These are phyloP conservation scores for Aurelia coerulea DNA, from an alignment of 30 jellyfish, hydroid and myxozoan species.

Conservation along the genomic window DNA sequence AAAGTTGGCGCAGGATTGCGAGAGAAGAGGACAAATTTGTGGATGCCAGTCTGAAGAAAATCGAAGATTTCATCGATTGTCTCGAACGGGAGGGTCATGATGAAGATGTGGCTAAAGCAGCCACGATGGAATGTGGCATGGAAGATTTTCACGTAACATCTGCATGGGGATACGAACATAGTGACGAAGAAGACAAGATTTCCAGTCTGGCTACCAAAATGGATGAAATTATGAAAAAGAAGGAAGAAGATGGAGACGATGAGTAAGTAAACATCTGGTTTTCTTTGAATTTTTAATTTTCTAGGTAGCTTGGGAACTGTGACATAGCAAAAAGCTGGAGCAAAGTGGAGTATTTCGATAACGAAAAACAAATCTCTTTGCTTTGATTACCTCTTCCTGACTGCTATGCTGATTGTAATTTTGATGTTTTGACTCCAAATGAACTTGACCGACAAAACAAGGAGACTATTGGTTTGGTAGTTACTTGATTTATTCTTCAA, in stretches of 20 bases:
- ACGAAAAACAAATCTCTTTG: too few species aligned
- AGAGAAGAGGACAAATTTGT: slow-evolving; percentile 47
- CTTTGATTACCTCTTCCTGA: too few species aligned
- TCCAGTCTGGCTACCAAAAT: slow-evolving; percentile 37
- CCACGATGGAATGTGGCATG: slow-evolving; percentile 44
- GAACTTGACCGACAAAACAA: too few species aligned
- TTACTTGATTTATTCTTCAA: too few species aligned
- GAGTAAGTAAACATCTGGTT: neutral
- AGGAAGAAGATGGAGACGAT: slow-evolving; percentile 7
- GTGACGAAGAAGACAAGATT: slow-evolving; percentile 11
- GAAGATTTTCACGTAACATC: slow-evolving; percentile 13
- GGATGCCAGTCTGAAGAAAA: slow-evolving; percentile 1
- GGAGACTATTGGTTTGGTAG: too few species aligned
- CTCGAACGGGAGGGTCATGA: slow-evolving; percentile 47
- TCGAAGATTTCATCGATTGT: slow-evolving; percentile 14
- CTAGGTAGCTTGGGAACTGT: too few species aligned
- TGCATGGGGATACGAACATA: slow-evolving; percentile 55
- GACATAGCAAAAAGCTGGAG: too few species aligned
- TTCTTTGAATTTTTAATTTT: too few species aligned
- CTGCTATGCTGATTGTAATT: too few species aligned
- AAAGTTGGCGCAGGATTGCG: neutral
- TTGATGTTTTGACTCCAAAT: too few species aligned
- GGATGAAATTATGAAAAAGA: slow-evolving; percentile 36
- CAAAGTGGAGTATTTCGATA: too few species aligned
- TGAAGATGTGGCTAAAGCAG: slow-evolving; percentile 77